Conservation (phyloP, 2,797 vertebrate genomes). For the Hozukius guyotensis region DNA sequence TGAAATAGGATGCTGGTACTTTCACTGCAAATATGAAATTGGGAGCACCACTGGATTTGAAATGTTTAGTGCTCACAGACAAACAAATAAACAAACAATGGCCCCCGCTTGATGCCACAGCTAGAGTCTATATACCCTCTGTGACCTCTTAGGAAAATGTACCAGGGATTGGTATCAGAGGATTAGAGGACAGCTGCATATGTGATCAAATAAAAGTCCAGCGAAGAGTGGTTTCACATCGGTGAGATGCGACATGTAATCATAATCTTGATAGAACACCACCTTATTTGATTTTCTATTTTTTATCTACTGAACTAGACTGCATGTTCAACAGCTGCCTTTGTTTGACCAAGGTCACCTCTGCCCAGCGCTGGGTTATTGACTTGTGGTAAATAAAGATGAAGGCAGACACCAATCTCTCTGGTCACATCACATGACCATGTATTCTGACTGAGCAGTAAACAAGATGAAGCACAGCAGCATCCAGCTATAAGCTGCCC, state of each 20-base stretch:
- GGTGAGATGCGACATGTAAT: not conserved
- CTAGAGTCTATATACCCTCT: not conserved
- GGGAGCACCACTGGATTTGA: not conserved
- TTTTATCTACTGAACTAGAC: not conserved
- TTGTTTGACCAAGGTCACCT: not conserved
- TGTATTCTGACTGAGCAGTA: not conserved
- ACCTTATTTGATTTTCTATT: not conserved
- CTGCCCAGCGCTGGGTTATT: not conserved
- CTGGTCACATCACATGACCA: not conserved
- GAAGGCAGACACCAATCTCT: not conserved
- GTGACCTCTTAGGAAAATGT: constrained; percentile 20
- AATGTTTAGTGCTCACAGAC: not conserved
- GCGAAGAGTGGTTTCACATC: not conserved
- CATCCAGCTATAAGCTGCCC: not conserved
- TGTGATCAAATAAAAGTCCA: constrained; percentile 9
- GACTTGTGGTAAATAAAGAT: not conserved
- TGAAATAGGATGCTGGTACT: not conserved
- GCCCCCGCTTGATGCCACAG: not conserved
- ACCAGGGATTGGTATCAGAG: constrained; percentile 11
- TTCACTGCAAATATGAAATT: not conserved
- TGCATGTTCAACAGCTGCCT: not conserved
- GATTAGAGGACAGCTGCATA: constrained; percentile 21
- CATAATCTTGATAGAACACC: not conserved
- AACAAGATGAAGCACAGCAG: not conserved
- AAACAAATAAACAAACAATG: not conserved